phyloP scores from a whole-genome alignment of 2,888 invertebrate genomes.

The Phaonia tiefii region DNA sequence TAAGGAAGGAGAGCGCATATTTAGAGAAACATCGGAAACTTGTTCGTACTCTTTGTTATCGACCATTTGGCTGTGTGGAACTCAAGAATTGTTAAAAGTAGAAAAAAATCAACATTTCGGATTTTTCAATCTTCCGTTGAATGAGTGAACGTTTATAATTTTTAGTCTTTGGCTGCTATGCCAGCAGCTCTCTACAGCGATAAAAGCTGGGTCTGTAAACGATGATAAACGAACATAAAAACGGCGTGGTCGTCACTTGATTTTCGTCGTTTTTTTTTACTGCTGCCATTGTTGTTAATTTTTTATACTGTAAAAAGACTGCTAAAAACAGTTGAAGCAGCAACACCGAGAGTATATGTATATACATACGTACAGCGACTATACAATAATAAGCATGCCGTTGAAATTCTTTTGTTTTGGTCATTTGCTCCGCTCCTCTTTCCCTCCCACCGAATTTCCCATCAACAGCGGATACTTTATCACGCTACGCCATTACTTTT shows the following conservation, averaged over 20 bases:
- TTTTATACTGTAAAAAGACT: constrained; percentile 28
- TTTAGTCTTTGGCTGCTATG: constrained; percentile 65
- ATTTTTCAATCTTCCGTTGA: constrained; percentile 55
- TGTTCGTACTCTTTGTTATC: constrained; percentile 26
- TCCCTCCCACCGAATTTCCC: not conserved
- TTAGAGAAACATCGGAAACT: constrained; percentile 1
- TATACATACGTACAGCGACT: constrained; percentile 23
- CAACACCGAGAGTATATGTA: constrained; percentile 30
- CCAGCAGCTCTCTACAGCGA: constrained; percentile 61
- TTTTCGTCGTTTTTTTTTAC: too few relatives aligned
- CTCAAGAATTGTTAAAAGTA: not conserved
- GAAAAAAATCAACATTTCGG: constrained; percentile 2
- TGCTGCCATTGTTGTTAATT: constrained; percentile 28
- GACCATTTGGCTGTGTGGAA: constrained; percentile 38
- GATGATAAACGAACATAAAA: constrained; percentile 57
- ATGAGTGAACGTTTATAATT: constrained; percentile 51
- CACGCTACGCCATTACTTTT: constrained; percentile 9
- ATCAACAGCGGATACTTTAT: not conserved
- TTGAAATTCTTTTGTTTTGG: constrained; percentile 59
- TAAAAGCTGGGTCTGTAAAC: constrained; percentile 58
- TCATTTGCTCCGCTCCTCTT: constrained; percentile 23
- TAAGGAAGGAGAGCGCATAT: not conserved
- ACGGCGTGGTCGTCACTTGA: constrained; percentile 64
- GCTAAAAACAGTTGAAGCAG: constrained; percentile 8
- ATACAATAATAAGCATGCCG: constrained; percentile 19